Evolutionary conservation across 2,797 vertebrate genomes (phyloP).

Genomic region (Coracias cyanogaster): DNA sequence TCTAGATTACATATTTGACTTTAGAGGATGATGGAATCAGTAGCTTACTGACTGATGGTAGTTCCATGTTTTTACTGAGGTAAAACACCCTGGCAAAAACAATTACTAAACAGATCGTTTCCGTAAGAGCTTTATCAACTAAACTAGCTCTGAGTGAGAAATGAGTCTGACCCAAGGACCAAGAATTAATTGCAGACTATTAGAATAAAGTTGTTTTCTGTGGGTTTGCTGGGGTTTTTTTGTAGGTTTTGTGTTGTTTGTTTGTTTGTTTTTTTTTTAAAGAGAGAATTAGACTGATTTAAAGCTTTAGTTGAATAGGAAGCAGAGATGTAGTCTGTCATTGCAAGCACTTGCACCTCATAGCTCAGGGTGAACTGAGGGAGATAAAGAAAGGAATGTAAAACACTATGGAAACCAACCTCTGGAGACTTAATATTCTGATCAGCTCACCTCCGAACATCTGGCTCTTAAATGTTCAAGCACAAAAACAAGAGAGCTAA

Average conservation of each 20-base stretch:
- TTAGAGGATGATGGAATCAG: constrained; percentile 27
- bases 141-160: constrained; percentile 63
- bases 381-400: constrained; percentile 88
- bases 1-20: constrained; percentile 30
- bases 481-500: constrained; percentile 91
- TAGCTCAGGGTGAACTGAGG: constrained; percentile 83
- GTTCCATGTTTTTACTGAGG: constrained; percentile 5
- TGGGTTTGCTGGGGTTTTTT: not conserved
- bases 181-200: constrained; percentile 80
- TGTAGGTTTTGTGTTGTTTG: not conserved
- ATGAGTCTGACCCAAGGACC: constrained; percentile 67
- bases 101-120: constrained; percentile 55
- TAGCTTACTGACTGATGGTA: not conserved
- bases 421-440: constrained; percentile 92
- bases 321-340: constrained; percentile 78
- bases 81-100: constrained; percentile 57
- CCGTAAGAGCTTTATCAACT: constrained; percentile 32
- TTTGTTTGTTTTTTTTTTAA: not conserved
- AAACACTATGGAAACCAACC: constrained; percentile 92
- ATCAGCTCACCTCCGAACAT: constrained; percentile 93
- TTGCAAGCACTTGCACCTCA: constrained; percentile 83
- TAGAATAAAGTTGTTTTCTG: constrained; percentile 63
- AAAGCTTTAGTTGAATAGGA: constrained; percentile 75
- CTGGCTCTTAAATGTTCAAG: constrained; percentile 93
- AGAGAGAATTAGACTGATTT: constrained; percentile 76